Evolutionary conservation across 2,797 vertebrate genomes (phyloP).

Genomic region (Ispidina lecontei): DNA sequence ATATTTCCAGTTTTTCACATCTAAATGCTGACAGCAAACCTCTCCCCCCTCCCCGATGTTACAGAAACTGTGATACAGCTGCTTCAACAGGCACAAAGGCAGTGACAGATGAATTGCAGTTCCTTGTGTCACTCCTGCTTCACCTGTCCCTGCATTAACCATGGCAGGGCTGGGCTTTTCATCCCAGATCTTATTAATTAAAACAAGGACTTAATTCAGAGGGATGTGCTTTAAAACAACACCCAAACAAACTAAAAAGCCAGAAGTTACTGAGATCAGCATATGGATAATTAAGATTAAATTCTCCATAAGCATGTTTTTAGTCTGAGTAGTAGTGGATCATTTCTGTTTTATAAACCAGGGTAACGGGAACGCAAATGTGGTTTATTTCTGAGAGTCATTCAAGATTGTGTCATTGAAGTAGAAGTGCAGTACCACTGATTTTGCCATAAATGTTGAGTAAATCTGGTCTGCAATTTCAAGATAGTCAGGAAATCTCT

Average conservation of each 20-base stretch:
- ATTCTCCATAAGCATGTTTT: neutral
- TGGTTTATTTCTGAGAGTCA: neutral
- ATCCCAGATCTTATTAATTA: neutral
- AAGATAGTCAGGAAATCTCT: neutral
- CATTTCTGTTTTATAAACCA: neutral
- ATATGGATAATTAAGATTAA: neutral
- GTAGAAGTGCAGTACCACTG: neutral
- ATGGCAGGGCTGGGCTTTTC: neutral
- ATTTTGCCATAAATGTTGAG: neutral
- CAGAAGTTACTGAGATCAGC: neutral
- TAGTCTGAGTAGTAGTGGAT: neutral
- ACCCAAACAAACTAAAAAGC: neutral
- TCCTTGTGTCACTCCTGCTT: neutral
- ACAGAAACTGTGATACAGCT: neutral
- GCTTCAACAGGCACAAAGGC: neutral
- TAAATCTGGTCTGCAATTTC: neutral
- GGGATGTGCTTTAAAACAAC: neutral
- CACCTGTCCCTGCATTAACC: neutral
- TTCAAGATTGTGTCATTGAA: neutral
- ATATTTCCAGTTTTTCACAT: neutral
- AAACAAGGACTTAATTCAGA: neutral
- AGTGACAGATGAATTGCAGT: neutral
- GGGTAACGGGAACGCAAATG: neutral
- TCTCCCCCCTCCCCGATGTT: rapidly evolving
- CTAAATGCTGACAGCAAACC: neutral